Evolutionary conservation across 2,113 vertebrate genomes (phyloP).

Genomic region (Emydocephalus ijimae): DNA sequence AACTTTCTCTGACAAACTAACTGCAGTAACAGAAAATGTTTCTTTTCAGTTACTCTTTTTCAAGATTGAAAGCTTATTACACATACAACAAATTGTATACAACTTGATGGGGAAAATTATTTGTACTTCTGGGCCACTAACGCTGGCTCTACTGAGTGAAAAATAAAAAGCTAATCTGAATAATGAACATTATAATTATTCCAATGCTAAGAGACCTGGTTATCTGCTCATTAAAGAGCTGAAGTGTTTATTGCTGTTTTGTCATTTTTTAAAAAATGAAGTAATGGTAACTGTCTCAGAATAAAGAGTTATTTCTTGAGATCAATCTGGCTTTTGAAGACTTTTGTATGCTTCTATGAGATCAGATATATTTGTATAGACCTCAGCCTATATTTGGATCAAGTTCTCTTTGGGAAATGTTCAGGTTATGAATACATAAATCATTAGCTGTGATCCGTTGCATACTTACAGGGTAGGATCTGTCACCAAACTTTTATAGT

Average conservation of each 20-base stretch:
- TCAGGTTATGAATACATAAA: background rate
- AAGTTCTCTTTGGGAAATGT: slow-evolving; percentile 20
- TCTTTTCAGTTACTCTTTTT: slow-evolving; percentile 87
- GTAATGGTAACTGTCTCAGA: slow-evolving; percentile 70
- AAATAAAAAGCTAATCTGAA: slow-evolving; percentile 85
- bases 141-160: slow-evolving; percentile 75
- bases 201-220: slow-evolving; percentile 79
- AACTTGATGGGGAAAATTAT: slow-evolving; percentile 80
- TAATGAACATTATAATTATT: slow-evolving; percentile 80
- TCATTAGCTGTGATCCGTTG: background rate
- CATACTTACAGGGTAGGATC: background rate
- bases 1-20: slow-evolving; percentile 88
- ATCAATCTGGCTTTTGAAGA: slow-evolving; percentile 70
- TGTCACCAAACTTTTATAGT: background rate
- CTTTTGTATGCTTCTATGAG: slow-evolving; percentile 49
- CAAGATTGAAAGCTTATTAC: slow-evolving; percentile 84
- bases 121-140: slow-evolving; percentile 77
- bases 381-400: slow-evolving; percentile 5
- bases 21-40: slow-evolving; percentile 86
- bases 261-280: slow-evolving; percentile 75
- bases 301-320: slow-evolving; percentile 73
- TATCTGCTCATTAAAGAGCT: slow-evolving; percentile 86
- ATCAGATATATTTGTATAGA: background rate
- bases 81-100: slow-evolving; percentile 80
- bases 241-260: slow-evolving; percentile 83